Evolutionary conservation across 2,888 invertebrate genomes (phyloP), one percentile per base, ranked within the genome.

Genomic region (Siphonodentalium dalli): DNA sequence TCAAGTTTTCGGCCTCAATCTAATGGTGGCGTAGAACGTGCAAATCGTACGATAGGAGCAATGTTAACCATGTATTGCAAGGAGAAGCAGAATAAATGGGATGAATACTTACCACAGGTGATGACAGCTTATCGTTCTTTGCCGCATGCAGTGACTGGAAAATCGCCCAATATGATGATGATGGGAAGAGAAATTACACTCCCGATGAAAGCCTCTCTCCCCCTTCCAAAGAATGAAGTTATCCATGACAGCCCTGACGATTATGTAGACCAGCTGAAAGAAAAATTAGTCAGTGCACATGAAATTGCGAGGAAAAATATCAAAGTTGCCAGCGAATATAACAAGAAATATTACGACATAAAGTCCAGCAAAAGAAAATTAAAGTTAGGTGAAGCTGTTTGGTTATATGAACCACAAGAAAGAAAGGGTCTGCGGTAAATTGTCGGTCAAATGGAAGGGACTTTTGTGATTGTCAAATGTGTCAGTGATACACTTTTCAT

Each of bases 11-110:
- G 33, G 6, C 49, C 49, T 18, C 31, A 41, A 27, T 26, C 31
- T 0, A 43, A 74, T 49, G 74, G 66, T 0, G 26, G 46, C 8
- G 51, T 56, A 0, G 72, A 76, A 41, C 18, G 70, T 8, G 52
- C 54, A 20, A 58, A 69, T 45, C 34, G 52, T 13, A 69, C 66
- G 1, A 26, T 67, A 20, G 35, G 29, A 5, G 41, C 38, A 11
- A 50, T 61, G 43, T 11, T 72, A 9, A 26, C 40, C 2, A 46
- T 62, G 48, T 71, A 63, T 48, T 50, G 61, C 5, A 34, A 61
- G 18, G 26, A 54, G 8, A 29, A 52, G 18, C 68, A 68, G 13
- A 18, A 11, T 13, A 53, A 65, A 31, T 73, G 72, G 73, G 71
- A 72, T 45, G 11, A 55, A 21, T 42, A 48, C 38, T 24, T 73